Percentiles rank a stretch among this genome's conserved stretches.
Evolutionary conservation across 2,113 vertebrate species (phyloP).

Genomic region (Hirundichthys speculiger): DNA sequence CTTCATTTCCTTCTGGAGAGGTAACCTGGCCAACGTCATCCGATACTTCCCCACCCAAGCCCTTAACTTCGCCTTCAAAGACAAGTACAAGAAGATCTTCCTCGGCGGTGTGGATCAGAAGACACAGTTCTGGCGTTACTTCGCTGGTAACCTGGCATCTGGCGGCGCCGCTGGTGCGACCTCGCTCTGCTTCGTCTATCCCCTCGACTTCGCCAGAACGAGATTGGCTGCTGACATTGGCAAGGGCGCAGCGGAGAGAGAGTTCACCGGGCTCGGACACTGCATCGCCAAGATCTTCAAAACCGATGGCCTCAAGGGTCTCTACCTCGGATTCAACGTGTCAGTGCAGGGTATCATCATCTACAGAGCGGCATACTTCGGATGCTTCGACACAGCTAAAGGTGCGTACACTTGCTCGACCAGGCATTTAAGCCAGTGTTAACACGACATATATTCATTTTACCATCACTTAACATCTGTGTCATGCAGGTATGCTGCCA

Average conservation of each 20-base stretch:
- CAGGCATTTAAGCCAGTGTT: too few relatives aligned
- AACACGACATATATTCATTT: not conserved
- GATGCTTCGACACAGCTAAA: constrained; percentile 97
- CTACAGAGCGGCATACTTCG: constrained; percentile 99
- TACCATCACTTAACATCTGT: not conserved
- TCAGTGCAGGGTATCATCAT: constrained; percentile 99
- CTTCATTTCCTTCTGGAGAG: constrained; percentile 96
- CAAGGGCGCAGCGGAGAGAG: constrained; percentile 86
- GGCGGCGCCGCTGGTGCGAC: constrained; percentile 96
- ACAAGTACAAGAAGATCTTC: constrained; percentile 99
- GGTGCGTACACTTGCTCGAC: constrained; percentile 73
- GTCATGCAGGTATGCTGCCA: constrained; percentile 91
- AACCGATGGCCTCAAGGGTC: constrained; percentile 90
- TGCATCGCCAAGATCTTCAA: constrained; percentile 93
- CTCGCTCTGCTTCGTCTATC: constrained; percentile 98
- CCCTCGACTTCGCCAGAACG: constrained; percentile 98
- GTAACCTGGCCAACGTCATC: constrained; percentile 98
- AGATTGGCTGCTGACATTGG: constrained; percentile 96
- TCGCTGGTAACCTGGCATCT: constrained; percentile 94
- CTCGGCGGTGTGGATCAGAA: constrained; percentile 96
- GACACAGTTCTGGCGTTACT: constrained; percentile 99
- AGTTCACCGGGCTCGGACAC: constrained; percentile 93
- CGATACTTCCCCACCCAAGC: constrained; percentile 99
- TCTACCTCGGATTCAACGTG: constrained; percentile 95
- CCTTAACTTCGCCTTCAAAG: constrained; percentile 99